Evolutionary conservation across 2,888 invertebrate species (phyloP).

Genomic region (Zygaena filipendulae): DNA sequence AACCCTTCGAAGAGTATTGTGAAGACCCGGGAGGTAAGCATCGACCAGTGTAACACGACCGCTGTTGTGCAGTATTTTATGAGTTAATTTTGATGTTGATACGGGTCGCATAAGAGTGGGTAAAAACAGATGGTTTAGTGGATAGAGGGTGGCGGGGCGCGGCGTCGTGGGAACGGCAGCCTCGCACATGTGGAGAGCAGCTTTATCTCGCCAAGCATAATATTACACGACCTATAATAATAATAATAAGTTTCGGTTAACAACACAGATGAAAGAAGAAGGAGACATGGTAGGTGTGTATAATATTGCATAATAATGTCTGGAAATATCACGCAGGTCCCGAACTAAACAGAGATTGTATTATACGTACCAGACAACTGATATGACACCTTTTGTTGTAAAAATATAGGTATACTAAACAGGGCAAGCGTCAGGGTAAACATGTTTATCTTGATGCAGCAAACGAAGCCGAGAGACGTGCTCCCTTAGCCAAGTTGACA

Average conservation of each 20-base stretch:
- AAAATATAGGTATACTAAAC: too few species aligned
- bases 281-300: too few species aligned
- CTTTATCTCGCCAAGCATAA: conserved; percentile 49
- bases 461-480: too few species aligned
- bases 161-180: conserved; percentile 49
- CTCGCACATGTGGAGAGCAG: conserved; percentile 60
- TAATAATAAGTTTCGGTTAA: conserved; percentile 56
- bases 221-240: conserved; percentile 44
- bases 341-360: too few species aligned
- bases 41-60: conserved; percentile 30
- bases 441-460: too few species aligned
- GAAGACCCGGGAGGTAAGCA: conserved; percentile 54
- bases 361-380: too few species aligned
- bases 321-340: too few species aligned
- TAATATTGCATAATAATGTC: too few species aligned
- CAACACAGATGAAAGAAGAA: conserved; percentile 18
- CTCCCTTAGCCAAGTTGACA: too few species aligned
- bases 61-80: conserved; percentile 17
- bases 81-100: conserved; percentile 13
- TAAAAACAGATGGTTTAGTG: conserved; percentile 42
- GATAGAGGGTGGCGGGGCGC: conserved; percentile 27
- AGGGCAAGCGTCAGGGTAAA: too few species aligned
- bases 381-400: too few species aligned
- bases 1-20: conserved; percentile 49
- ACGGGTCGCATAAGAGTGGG: conserved; percentile 37